Percentiles rank a stretch among this genome's conserved stretches.
phyloP scores from a whole-genome alignment of 2,113 vertebrate genomes.

The Agelaius phoeniceus region DNA sequence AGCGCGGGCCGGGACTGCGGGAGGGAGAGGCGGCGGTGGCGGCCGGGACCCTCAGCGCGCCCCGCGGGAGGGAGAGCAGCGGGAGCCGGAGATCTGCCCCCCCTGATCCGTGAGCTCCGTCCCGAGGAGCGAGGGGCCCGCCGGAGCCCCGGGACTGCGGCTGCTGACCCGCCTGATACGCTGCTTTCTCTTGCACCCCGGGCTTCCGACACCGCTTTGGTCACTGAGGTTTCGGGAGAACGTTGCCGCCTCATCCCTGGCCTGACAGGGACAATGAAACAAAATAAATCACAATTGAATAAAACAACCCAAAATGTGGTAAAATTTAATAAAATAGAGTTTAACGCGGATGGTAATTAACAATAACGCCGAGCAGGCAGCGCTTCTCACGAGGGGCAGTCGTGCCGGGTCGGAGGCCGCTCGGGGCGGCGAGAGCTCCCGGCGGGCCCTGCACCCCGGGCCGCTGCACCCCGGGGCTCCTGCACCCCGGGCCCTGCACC shows the following conservation, averaged over 20 bases:
- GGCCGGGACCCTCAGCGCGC: fast-evolving
- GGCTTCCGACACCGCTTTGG: not conserved
- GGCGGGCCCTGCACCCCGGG: no score
- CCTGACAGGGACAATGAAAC: not conserved
- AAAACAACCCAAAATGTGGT: not conserved
- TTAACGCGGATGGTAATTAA: no score
- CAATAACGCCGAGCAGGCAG: no score
- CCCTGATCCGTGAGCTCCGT: not conserved
- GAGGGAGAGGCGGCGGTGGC: fast-evolving
- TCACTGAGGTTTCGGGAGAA: not conserved
- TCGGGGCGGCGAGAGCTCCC: not conserved
- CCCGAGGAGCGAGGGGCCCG: no score
- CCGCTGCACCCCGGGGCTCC: no score
- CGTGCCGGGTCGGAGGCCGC: not conserved
- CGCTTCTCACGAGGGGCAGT: not conserved
- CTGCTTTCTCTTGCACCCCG: not conserved
- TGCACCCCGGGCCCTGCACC: no score
- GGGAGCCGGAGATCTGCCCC: not conserved
- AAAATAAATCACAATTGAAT: not conserved
- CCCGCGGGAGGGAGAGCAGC: not conserved
- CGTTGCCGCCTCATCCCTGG: not conserved
- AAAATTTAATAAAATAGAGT: not conserved
- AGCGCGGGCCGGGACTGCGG: not conserved
- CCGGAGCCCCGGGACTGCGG: not conserved
- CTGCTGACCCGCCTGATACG: no score